A percentile compares a stretch with the other conserved stretches of the same genome.
Conservation (phyloP, 2,888 invertebrate species). For the Lochmaea crataegi region DNA sequence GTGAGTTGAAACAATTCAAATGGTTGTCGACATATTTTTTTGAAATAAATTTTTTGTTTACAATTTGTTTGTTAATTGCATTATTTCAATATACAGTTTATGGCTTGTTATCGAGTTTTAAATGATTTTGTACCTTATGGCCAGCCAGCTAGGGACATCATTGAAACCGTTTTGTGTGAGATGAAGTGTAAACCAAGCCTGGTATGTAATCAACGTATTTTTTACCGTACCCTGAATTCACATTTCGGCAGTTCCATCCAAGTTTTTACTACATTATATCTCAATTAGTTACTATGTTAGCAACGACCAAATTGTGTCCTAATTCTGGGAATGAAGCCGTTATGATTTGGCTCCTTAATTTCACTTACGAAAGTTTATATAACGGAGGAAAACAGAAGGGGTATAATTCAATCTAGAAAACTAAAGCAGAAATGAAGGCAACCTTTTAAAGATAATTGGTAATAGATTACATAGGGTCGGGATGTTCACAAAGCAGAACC, state of each 20-base stretch:
- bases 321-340: not conserved
- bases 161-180: no score
- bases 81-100: no score
- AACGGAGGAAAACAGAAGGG: conserved; percentile 23
- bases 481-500: conserved; percentile 20
- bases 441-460: conserved; percentile 47
- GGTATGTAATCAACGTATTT: no score
- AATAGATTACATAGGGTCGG: conserved; percentile 39
- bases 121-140: no score
- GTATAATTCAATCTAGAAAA: conserved; percentile 30
- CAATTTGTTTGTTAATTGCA: no score
- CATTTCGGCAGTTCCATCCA: not conserved
- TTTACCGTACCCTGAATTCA: no score
- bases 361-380: conserved; percentile 22
- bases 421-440: conserved; percentile 37
- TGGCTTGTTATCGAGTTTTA: no score
- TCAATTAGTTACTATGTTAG: not conserved
- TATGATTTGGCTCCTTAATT: conserved; percentile 23
- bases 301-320: conserved; percentile 1
- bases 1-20: no score
- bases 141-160: no score
- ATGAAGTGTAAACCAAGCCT: no score
- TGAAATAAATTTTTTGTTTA: no score
- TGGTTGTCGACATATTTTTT: no score
- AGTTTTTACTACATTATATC: not conserved